Evolutionary conservation across 2,113 vertebrate genomes (phyloP).

Genomic region (Fukomys damarensis): DNA sequence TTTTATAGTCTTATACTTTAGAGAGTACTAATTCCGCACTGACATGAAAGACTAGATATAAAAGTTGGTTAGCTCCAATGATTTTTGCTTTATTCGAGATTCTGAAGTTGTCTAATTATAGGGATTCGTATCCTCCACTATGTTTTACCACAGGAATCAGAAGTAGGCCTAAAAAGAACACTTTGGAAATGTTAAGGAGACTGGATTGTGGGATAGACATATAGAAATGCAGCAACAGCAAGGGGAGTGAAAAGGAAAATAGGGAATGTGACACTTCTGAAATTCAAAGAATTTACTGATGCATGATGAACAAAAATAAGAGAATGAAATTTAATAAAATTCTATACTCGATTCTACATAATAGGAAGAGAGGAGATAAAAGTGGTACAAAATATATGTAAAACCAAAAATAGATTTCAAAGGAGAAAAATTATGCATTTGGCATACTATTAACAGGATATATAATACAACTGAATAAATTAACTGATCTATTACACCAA

Average conservation of each 20-base stretch:
- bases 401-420: constrained; percentile 7
- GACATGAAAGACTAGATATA: neutral
- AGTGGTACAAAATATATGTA: neutral
- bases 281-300: neutral
- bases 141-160: neutral
- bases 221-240: neutral
- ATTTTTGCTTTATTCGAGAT: neutral
- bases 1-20: constrained; percentile 13
- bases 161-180: neutral
- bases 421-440: constrained; percentile 11
- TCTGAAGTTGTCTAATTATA: neutral
- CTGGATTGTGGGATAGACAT: neutral
- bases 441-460: constrained; percentile 25
- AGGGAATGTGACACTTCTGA: neutral
- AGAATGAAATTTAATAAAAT: neutral
- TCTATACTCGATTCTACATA: neutral
- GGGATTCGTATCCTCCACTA: neutral
- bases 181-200: neutral
- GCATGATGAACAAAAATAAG: neutral
- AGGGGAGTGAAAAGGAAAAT: neutral
- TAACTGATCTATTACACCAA: constrained; percentile 47
- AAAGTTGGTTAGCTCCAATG: neutral
- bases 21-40: neutral
- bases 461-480: constrained; percentile 29
- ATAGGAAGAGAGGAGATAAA: neutral